phyloP scores from a whole-genome alignment of 2,113 vertebrate genomes.

The Myiozetetes cayanensis region DNA sequence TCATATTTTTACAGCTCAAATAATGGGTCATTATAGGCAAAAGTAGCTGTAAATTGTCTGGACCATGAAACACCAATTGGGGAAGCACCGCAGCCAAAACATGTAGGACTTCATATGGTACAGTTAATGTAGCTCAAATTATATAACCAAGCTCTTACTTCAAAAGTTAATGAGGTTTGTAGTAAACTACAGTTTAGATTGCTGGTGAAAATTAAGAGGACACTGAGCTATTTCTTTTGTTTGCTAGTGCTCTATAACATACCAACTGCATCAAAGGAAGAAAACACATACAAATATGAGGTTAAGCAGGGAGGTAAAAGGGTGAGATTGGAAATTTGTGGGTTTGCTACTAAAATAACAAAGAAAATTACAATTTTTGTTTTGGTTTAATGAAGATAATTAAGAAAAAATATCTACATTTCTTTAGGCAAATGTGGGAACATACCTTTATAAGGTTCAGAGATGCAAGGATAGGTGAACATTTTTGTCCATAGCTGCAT shows the following conservation, averaged over 20 bases:
- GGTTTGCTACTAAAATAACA: not conserved
- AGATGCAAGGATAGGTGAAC: conserved; percentile 13
- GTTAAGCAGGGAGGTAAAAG: not conserved
- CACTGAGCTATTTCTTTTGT: not conserved
- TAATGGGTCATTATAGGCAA: not conserved
- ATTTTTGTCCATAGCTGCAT: conserved; percentile 46
- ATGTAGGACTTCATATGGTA: not conserved
- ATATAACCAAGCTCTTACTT: not conserved
- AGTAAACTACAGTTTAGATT: not conserved
- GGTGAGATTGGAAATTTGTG: not conserved
- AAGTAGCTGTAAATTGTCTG: not conserved
- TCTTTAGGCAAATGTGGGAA: conserved; percentile 53
- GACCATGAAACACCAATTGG: not conserved
- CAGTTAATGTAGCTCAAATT: not conserved
- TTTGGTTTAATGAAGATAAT: not conserved
- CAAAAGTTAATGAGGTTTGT: not conserved
- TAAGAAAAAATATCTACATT: not conserved
- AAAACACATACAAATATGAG: fast-evolving
- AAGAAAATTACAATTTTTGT: not conserved
- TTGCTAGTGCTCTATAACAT: not conserved
- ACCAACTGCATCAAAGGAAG: not conserved
- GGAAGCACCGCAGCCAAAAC: not conserved
- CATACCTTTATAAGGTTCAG: conserved; percentile 54
- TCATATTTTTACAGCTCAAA: not conserved
- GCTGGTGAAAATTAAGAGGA: not conserved